phyloP scores from a whole-genome alignment of 2,113 vertebrate genomes.

The Cervus canadensis region DNA sequence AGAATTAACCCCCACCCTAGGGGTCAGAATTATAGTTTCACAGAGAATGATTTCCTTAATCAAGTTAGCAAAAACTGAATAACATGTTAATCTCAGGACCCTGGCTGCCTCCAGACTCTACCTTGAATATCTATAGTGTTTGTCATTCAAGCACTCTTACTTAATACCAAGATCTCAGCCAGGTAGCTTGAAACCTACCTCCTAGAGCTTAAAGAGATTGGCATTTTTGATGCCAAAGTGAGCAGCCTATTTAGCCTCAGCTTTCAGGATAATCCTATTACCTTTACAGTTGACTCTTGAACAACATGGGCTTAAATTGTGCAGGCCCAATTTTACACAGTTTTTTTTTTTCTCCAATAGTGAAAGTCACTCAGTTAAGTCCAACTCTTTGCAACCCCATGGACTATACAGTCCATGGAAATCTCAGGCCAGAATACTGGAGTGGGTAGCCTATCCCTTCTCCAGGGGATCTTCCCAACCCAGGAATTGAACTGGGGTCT shows the following conservation, averaged over 20 bases:
- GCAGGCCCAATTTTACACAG: background rate
- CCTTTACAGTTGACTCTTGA: background rate
- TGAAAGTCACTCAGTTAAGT: background rate
- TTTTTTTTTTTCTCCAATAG: background rate
- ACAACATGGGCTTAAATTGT: background rate
- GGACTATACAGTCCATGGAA: background rate
- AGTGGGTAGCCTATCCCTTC: background rate
- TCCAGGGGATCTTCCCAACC: background rate
- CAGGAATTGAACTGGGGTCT: background rate
- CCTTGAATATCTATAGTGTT: background rate
- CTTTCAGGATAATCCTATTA: background rate
- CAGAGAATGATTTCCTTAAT: background rate
- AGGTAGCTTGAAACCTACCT: background rate
- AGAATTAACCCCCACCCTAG: background rate
- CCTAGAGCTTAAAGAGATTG: background rate
- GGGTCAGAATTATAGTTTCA: background rate
- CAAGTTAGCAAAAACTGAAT: background rate
- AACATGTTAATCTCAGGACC: background rate
- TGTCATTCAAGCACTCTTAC: background rate
- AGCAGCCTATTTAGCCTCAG: background rate
- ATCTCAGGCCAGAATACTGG: background rate
- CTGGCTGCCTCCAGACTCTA: background rate
- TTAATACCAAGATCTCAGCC: background rate
- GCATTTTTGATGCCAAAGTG: background rate
- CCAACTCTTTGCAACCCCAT: background rate